Evolutionary conservation across 2,113 vertebrate species (phyloP).

Genomic region (Actenoides lindsayi): DNA sequence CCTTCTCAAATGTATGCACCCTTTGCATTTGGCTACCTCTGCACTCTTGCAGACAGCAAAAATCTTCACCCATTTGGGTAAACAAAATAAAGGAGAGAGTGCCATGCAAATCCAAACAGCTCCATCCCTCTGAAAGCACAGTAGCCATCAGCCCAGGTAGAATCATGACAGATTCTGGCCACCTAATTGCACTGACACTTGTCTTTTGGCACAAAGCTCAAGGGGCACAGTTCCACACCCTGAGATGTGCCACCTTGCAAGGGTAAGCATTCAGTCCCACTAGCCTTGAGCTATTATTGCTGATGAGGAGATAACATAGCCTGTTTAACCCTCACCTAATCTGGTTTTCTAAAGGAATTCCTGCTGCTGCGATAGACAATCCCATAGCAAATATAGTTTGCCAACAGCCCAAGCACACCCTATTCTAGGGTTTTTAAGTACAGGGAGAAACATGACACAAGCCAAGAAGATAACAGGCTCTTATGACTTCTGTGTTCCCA

Average conservation of each 20-base stretch:
- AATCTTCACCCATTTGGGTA: not conserved
- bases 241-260: fast-evolving
- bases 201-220: not conserved
- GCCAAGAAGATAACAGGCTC: not conserved
- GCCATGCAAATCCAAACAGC: fast-evolving
- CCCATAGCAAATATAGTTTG: fast-evolving
- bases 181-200: not conserved
- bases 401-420: not conserved
- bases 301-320: not conserved
- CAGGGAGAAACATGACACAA: fast-evolving
- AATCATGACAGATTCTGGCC: not conserved
- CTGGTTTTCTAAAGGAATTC: not conserved
- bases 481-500: not conserved
- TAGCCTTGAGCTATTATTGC: not conserved
- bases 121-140: not conserved
- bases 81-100: not conserved
- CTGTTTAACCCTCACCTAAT: not conserved
- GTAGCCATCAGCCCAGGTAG: not conserved
- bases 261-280: not conserved
- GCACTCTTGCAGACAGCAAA: not conserved
- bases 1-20: not conserved
- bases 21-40: not conserved
- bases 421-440: fast-evolving
- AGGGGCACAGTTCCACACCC: not conserved
- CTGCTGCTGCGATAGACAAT: not conserved